A percentile compares a stretch with the other conserved stretches of the same genome.
Evolutionary conservation across 2,888 invertebrate species (phyloP).

Genomic region (Fissipunctia ypsillon): DNA sequence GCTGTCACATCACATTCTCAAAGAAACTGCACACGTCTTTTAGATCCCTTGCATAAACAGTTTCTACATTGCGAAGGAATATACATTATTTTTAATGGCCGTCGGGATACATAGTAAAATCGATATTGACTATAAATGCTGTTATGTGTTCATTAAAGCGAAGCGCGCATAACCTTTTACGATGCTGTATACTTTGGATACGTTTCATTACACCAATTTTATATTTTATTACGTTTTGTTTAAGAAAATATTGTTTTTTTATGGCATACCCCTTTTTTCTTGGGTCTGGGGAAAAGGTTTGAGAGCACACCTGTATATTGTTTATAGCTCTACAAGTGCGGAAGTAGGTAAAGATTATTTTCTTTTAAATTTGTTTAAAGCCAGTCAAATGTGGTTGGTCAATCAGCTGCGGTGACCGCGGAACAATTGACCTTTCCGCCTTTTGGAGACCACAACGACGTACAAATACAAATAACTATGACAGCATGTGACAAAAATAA

Average conservation of each 20-base stretch:
- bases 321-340: slow-evolving; percentile 27
- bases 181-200: slow-evolving; percentile 62
- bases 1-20: slow-evolving; percentile 22
- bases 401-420: neutral
- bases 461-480: neutral
- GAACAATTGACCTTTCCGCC: neutral
- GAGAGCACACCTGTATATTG: slow-evolving; percentile 27
- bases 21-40: slow-evolving; percentile 38
- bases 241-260: slow-evolving; percentile 60
- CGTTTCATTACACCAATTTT: slow-evolving; percentile 67
- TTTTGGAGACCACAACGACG: neutral
- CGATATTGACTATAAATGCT: slow-evolving; percentile 74
- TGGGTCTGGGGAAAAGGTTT: slow-evolving; percentile 12
- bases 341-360: neutral
- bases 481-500: neutral
- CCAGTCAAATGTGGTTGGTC: neutral
- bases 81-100: slow-evolving; percentile 63
- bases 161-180: slow-evolving; percentile 60
- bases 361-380: neutral
- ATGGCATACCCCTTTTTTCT: slow-evolving; percentile 49
- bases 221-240: slow-evolving; percentile 68
- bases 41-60: slow-evolving; percentile 42
- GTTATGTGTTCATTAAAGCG: slow-evolving; percentile 73
- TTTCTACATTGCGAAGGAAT: slow-evolving; percentile 24
- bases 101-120: slow-evolving; percentile 70